Conservation (phyloP, 2,113 vertebrate genomes). For the Petaurus breviceps region DNA sequence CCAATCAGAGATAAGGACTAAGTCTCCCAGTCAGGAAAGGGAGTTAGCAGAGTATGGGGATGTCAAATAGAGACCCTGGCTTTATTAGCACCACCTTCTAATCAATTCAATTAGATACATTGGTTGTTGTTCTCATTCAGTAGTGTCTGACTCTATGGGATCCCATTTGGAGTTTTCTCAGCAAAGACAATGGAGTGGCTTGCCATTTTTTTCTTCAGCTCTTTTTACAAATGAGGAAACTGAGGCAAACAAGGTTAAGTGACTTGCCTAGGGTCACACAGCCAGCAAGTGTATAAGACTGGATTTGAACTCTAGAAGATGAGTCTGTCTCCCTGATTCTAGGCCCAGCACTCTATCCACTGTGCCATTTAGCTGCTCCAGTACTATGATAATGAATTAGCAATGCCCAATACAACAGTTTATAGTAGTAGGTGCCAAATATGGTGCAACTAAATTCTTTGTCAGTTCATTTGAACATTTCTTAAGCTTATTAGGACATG, state of each 20-base stretch:
- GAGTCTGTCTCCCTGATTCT: not conserved
- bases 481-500: not conserved
- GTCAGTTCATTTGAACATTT: not conserved
- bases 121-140: not conserved
- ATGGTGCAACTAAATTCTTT: not conserved
- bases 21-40: not conserved
- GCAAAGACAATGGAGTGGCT: too few relatives aligned
- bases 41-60: not conserved
- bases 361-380: too few relatives aligned
- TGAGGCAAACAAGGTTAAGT: not conserved
- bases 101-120: not conserved
- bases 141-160: not conserved
- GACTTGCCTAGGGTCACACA: not conserved
- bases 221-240: not conserved
- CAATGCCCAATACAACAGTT: not conserved
- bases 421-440: not conserved
- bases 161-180: not conserved
- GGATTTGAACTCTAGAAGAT: not conserved
- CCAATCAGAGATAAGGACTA: not conserved
- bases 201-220: not conserved
- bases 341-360: too few relatives aligned
- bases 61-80: not conserved
- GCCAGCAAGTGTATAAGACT: not conserved
- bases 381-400: not conserved
- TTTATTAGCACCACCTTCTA: not conserved